phyloP scores from a whole-genome alignment of 2,113 vertebrate species.

The Semnornis frantzii region DNA sequence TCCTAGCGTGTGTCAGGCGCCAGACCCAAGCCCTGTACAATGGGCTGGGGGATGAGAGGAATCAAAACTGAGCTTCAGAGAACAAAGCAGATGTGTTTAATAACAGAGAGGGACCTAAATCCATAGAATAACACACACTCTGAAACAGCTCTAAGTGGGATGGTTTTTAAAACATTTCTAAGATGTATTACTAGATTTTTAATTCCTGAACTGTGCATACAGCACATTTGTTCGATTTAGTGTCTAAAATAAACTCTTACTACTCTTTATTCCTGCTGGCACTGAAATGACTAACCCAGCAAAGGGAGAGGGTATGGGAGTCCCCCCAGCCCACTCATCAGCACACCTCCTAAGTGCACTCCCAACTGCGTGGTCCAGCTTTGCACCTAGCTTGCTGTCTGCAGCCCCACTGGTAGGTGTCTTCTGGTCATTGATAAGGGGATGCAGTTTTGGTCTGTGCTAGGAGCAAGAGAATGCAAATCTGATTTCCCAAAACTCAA shows the following conservation, averaged over 20 bases:
- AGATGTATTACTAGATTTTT: constrained; percentile 34
- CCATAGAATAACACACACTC: constrained; percentile 7
- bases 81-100: neutral
- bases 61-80: neutral
- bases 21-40: neutral
- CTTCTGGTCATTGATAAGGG: neutral
- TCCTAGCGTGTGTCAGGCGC: neutral
- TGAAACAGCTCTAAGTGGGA: neutral
- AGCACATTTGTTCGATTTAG: constrained; percentile 48
- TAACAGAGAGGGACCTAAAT: neutral
- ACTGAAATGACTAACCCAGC: constrained; percentile 13
- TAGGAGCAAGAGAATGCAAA: neutral
- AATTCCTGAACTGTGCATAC: constrained; percentile 19
- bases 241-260: constrained; percentile 40
- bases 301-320: neutral
- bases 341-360: neutral
- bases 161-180: constrained; percentile 29
- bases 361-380: neutral
- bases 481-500: neutral
- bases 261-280: constrained; percentile 28
- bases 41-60: neutral
- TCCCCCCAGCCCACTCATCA: neutral
- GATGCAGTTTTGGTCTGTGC: neutral
- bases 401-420: neutral
- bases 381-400: neutral